These are phyloP conservation scores for Dolichotis patagonum DNA, from an alignment of 2,113 vertebrate genomes.

Conservation along the genomic window DNA sequence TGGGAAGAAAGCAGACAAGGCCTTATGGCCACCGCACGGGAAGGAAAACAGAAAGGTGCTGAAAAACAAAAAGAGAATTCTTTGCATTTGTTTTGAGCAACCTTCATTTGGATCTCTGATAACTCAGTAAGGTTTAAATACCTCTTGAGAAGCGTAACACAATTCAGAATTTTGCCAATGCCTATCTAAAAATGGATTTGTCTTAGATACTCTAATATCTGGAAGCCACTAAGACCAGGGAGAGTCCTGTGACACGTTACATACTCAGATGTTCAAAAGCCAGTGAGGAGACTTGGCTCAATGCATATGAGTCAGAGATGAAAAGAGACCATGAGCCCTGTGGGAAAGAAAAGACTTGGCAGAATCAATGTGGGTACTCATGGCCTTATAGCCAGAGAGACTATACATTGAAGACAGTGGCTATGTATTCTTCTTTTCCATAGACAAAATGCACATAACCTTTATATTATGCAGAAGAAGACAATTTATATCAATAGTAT, in stretches of 20 bases:
- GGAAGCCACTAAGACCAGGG: background rate
- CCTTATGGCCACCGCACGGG: too few species aligned
- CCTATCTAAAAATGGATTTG: accelerated
- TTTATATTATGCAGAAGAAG: background rate
- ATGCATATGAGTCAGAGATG: background rate
- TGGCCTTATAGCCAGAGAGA: accelerated
- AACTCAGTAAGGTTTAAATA: accelerated
- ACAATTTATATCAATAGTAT: background rate
- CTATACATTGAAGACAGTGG: background rate
- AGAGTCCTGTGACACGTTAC: too few species aligned
- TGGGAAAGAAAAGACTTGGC: too few species aligned
- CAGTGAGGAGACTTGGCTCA: background rate
- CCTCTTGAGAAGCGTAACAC: background rate
- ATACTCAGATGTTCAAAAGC: background rate
- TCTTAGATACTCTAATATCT: background rate
- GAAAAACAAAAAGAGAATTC: too few species aligned
- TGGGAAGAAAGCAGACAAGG: background rate
- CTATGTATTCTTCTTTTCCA: too few species aligned
- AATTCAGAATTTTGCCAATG: too few species aligned
- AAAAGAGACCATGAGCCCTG: too few species aligned
- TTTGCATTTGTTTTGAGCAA: background rate
- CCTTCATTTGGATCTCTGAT: background rate
- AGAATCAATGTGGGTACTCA: accelerated
- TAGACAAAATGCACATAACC: accelerated
- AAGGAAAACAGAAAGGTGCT: too few species aligned